A percentile compares a stretch with the other conserved stretches of the same genome.
Conservation (phyloP, 2,888 invertebrate genomes). For the Cybosia mesomella region DNA sequence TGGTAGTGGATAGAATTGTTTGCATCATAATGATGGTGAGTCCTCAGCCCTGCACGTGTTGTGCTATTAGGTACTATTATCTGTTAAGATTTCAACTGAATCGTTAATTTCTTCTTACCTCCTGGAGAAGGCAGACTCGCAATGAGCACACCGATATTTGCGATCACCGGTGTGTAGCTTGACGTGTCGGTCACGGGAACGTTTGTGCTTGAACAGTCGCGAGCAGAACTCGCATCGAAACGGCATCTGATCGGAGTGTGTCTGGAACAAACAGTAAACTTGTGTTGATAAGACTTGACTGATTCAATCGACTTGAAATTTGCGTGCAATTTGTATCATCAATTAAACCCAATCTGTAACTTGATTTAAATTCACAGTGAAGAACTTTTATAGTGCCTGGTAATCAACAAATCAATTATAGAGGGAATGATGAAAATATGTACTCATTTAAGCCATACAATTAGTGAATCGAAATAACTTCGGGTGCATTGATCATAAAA, state of each 20-base stretch:
- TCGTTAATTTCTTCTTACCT: constrained; percentile 87
- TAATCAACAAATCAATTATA: constrained; percentile 19
- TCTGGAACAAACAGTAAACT: constrained; percentile 88
- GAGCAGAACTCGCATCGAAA: constrained; percentile 97
- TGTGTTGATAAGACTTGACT: not conserved
- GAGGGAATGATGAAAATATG: constrained; percentile 65
- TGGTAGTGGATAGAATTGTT: not conserved
- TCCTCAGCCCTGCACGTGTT: not conserved
- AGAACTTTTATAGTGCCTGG: not conserved
- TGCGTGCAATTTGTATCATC: not conserved
- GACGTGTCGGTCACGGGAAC: constrained; percentile 97
- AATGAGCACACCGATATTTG: constrained; percentile 96
- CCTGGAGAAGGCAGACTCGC: constrained; percentile 97
- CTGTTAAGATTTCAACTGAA: not conserved
- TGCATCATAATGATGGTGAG: not conserved
- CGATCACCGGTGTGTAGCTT: constrained; percentile 97
- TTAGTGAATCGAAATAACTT: constrained; percentile 71
- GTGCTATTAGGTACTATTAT: not conserved
- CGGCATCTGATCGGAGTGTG: constrained; percentile 96
- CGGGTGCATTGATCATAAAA: constrained; percentile 73
- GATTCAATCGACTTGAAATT: not conserved
- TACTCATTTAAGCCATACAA: constrained; percentile 59
- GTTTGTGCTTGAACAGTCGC: constrained; percentile 97
- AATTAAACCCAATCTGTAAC: not conserved
- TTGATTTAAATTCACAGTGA: not conserved